A percentile compares a stretch with the other conserved stretches of the same genome.
Evolutionary conservation across 2,888 invertebrate species (phyloP).

Genomic region (Timema podura): DNA sequence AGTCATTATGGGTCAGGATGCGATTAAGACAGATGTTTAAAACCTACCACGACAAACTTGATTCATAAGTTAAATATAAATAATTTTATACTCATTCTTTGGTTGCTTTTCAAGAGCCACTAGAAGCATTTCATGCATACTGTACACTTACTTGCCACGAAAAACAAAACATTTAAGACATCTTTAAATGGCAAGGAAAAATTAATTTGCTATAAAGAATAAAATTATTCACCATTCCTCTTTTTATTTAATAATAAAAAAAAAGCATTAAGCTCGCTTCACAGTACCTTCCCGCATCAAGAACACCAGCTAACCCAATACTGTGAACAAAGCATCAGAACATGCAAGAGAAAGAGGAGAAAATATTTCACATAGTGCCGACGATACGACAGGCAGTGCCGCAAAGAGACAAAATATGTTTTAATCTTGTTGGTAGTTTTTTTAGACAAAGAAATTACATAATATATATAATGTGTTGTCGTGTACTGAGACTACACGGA

Average conservation of each 20-base stretch:
- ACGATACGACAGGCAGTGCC: constrained; percentile 19
- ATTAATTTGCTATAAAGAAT: background rate
- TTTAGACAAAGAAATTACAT: constrained; percentile 19
- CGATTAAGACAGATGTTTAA: too few relatives aligned
- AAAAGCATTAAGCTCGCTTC: constrained; percentile 1
- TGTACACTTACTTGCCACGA: too few relatives aligned
- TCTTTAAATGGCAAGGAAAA: constrained; percentile 13
- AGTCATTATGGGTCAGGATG: too few relatives aligned
- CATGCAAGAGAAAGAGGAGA: too few relatives aligned
- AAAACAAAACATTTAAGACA: background rate
- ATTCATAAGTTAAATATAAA: background rate
- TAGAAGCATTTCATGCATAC: constrained; percentile 20
- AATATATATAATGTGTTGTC: constrained; percentile 16
- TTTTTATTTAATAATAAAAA: background rate
- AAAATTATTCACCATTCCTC: background rate
- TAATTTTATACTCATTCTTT: constrained; percentile 21
- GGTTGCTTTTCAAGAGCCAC: constrained; percentile 27
- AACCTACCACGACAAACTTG: background rate
- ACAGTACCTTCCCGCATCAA: background rate
- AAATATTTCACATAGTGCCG: background rate
- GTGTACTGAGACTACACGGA: constrained; percentile 19
- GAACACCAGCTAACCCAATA: too few relatives aligned
- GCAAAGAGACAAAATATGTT: constrained; percentile 22
- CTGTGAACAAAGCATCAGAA: too few relatives aligned
- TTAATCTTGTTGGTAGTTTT: constrained; percentile 15